Evolutionary conservation across 2,113 vertebrate genomes (phyloP).

Genomic region (Sciurus niger): DNA sequence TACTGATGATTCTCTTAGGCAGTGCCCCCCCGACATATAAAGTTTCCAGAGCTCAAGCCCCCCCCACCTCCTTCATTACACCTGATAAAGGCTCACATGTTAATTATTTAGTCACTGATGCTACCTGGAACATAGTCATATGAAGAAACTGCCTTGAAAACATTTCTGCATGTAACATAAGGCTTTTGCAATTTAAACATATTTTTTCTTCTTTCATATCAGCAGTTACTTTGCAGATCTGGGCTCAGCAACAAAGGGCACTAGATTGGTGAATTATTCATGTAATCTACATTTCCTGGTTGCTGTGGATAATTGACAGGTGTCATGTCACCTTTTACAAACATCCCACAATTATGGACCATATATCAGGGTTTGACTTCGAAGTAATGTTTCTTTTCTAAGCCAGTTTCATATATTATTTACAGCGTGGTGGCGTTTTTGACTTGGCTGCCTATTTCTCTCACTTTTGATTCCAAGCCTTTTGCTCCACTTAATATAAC

Average conservation of each 20-base stretch:
- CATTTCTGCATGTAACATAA: conserved; percentile 72
- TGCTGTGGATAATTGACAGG: conserved; percentile 90
- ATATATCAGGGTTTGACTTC: conserved; percentile 85
- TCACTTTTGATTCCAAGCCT: conserved; percentile 76
- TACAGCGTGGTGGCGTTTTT: conserved; percentile 84
- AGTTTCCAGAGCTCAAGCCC: conserved; percentile 61
- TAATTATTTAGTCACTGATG: conserved; percentile 79
- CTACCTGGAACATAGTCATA: conserved; percentile 25
- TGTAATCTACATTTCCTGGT: conserved; percentile 89
- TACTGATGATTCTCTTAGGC: conserved; percentile 27
- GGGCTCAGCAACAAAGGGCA: conserved; percentile 88
- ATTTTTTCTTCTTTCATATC: conserved; percentile 86
- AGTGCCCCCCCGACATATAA: neutral
- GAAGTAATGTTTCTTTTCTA: conserved; percentile 69
- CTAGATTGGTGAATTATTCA: conserved; percentile 90
- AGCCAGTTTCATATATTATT: conserved; percentile 89
- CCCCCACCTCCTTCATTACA: conserved; percentile 5
- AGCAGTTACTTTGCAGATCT: conserved; percentile 84
- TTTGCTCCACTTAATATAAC: conserved; percentile 80
- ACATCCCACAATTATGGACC: conserved; percentile 88
- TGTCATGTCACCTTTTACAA: conserved; percentile 89
- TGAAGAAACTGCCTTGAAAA: conserved; percentile 64
- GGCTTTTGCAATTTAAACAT: conserved; percentile 84
- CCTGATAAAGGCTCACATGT: conserved; percentile 62
- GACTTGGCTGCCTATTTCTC: conserved; percentile 75